Percentiles rank a stretch among this genome's conserved stretches.
phyloP scores from a whole-genome alignment of 2,888 invertebrate species.

The Odontocolon sp. region DNA sequence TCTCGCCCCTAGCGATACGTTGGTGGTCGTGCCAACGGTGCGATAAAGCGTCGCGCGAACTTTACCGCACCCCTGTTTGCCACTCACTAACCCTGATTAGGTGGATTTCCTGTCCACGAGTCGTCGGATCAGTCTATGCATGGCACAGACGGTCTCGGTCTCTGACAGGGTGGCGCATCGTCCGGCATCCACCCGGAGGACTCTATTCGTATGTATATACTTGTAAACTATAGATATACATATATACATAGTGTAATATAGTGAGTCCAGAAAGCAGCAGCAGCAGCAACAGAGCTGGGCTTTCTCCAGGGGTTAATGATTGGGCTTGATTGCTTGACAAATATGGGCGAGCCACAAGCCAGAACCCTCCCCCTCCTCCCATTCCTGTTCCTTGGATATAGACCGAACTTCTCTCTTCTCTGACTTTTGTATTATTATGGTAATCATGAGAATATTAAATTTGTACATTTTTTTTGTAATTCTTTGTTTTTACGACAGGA shows the following conservation, averaged over 20 bases:
- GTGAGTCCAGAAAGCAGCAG: slow-evolving; percentile 30
- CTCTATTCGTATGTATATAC: slow-evolving; percentile 30
- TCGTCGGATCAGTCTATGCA: slow-evolving; percentile 57
- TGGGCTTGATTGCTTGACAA: slow-evolving; percentile 80
- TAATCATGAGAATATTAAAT: not conserved
- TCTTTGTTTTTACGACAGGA: not conserved
- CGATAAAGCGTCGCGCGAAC: slow-evolving; percentile 49
- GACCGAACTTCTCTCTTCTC: slow-evolving; percentile 15
- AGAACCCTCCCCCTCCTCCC: slow-evolving; percentile 50
- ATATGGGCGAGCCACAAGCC: slow-evolving; percentile 78
- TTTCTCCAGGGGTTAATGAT: slow-evolving; percentile 77
- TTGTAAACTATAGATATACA: too few species aligned
- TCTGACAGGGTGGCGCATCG: not conserved
- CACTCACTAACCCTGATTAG: slow-evolving; percentile 81
- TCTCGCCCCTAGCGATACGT: not conserved
- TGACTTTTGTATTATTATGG: slow-evolving; percentile 22
- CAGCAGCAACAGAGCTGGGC: slow-evolving; percentile 1
- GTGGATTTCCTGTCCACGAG: slow-evolving; percentile 80
- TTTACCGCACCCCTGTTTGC: slow-evolving; percentile 80
- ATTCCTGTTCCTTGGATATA: not conserved
- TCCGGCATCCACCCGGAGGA: slow-evolving; percentile 3
- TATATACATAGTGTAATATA: slow-evolving; percentile 20
- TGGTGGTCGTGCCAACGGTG: slow-evolving; percentile 17
- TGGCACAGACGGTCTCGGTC: slow-evolving; percentile 3
- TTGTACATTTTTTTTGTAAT: not conserved